These are phyloP conservation scores for Coenonympha arcania DNA, from an alignment of 2,888 invertebrate genomes.

Conservation along the genomic window DNA sequence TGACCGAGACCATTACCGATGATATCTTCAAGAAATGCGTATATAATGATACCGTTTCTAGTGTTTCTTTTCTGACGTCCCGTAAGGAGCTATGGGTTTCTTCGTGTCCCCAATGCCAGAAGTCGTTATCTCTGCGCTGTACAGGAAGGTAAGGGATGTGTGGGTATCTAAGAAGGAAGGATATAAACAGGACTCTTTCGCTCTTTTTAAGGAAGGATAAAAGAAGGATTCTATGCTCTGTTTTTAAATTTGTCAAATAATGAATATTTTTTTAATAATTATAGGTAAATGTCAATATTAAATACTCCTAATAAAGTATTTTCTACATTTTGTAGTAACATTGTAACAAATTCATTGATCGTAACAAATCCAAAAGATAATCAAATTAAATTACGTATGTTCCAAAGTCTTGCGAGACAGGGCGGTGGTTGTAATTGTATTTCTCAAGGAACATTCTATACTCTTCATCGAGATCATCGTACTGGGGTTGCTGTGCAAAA, in stretches of 20 bases:
- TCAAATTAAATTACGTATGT: conserved; percentile 44
- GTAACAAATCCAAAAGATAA: too few relatives aligned
- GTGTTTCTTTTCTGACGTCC: conserved; percentile 26
- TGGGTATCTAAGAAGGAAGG: neutral
- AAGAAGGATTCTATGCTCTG: too few relatives aligned
- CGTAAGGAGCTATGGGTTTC: conserved; percentile 32
- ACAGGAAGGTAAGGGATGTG: conserved; percentile 6
- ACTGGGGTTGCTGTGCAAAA: conserved; percentile 40
- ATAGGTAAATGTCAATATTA: too few relatives aligned
- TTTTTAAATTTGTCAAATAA: too few relatives aligned
- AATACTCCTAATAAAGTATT: too few relatives aligned
- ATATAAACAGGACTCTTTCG: too few relatives aligned
- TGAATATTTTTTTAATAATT: too few relatives aligned
- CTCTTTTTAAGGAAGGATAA: too few relatives aligned
- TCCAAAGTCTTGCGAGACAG: conserved; percentile 50
- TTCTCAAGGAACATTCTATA: conserved; percentile 62
- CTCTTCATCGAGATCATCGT: conserved; percentile 60
- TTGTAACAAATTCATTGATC: too few relatives aligned
- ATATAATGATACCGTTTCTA: neutral
- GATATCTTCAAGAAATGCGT: too few relatives aligned
- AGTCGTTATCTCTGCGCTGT: conserved; percentile 51
- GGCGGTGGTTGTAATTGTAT: conserved; percentile 55
- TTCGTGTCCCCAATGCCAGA: conserved; percentile 57
- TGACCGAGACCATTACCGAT: too few relatives aligned
- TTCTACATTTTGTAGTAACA: too few relatives aligned